Conservation (phyloP, 2,888 invertebrate genomes). For the Sinopyrophorus schimmeli region DNA sequence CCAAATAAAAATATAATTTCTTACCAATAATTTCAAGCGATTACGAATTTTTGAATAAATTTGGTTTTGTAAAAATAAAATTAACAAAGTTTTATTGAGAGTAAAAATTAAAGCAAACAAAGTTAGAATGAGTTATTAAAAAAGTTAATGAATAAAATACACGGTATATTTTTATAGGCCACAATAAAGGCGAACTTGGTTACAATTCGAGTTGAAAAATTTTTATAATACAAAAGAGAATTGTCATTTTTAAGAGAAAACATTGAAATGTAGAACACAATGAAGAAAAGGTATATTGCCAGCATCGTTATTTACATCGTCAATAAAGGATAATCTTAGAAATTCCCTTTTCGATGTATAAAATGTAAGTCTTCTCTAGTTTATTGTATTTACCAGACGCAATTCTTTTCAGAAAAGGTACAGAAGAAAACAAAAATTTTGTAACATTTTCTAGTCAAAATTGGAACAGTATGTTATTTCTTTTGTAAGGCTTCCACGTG, state of each 20-base stretch:
- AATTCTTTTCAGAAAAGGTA: conserved; percentile 2
- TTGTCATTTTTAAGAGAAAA: not conserved
- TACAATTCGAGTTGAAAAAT: not conserved
- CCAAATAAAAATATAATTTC: no score
- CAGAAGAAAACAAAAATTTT: no score
- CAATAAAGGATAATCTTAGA: conserved; percentile 14
- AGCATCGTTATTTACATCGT: conserved; percentile 4
- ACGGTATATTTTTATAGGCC: conserved; percentile 1
- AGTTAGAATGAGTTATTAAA: no score
- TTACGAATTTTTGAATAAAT: no score
- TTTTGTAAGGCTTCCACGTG: conserved; percentile 9
- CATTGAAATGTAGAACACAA: not conserved
- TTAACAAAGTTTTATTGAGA: no score
- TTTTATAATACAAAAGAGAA: not conserved
- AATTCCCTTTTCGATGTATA: conserved; percentile 10
- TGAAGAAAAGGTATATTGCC: not conserved
- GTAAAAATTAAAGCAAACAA: no score
- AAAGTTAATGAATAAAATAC: conserved; percentile 16
- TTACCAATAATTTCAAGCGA: no score
- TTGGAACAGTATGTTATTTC: not conserved
- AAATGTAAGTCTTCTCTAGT: conserved; percentile 9
- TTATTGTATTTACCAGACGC: conserved; percentile 14
- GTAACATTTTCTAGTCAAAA: no score
- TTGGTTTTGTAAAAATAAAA: no score
- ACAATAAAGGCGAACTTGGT: conserved; percentile 5